Conservation (phyloP, 1,140 invertebrate genomes). For the Drosophila varians region DNA sequence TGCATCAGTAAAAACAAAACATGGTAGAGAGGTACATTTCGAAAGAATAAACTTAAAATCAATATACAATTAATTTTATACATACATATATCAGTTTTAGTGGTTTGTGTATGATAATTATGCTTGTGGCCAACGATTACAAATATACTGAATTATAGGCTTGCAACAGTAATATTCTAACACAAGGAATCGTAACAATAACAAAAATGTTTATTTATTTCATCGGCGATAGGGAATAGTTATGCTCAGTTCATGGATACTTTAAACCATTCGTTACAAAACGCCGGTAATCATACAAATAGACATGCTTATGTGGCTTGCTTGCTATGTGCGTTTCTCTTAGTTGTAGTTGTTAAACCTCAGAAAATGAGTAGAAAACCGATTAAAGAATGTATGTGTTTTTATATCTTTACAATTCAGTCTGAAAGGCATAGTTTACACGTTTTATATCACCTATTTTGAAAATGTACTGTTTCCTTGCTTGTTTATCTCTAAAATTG, state of each 20-base stretch:
- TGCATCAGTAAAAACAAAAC: slow-evolving; percentile 38
- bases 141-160: slow-evolving; percentile 45
- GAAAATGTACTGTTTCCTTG: slow-evolving; percentile 67
- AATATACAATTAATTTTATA: slow-evolving; percentile 35
- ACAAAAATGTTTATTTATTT: slow-evolving; percentile 50
- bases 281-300: slow-evolving; percentile 40
- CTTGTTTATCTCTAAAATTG: slow-evolving; percentile 61
- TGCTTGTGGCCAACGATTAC: slow-evolving; percentile 33
- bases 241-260: slow-evolving; percentile 34
- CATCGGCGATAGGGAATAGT: slow-evolving; percentile 25
- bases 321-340: slow-evolving; percentile 66
- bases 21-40: slow-evolving; percentile 40
- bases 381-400: slow-evolving; percentile 76
- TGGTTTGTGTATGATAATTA: slow-evolving; percentile 14
- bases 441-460: slow-evolving; percentile 80
- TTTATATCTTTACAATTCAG: slow-evolving; percentile 80
- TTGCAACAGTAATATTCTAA: slow-evolving; percentile 52
- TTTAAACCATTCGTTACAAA: slow-evolving; percentile 5
- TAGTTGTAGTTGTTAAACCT: slow-evolving; percentile 64
- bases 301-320: slow-evolving; percentile 50
- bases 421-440: slow-evolving; percentile 82
- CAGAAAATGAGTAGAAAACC: slow-evolving; percentile 73
- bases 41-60: slow-evolving; percentile 40
- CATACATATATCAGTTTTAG: slow-evolving; percentile 20
- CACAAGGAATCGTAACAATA: slow-evolving; percentile 49